Conservation (phyloP, 37 sponge, comb jelly and placozoan genomes). For the Axinella damicornis region DNA sequence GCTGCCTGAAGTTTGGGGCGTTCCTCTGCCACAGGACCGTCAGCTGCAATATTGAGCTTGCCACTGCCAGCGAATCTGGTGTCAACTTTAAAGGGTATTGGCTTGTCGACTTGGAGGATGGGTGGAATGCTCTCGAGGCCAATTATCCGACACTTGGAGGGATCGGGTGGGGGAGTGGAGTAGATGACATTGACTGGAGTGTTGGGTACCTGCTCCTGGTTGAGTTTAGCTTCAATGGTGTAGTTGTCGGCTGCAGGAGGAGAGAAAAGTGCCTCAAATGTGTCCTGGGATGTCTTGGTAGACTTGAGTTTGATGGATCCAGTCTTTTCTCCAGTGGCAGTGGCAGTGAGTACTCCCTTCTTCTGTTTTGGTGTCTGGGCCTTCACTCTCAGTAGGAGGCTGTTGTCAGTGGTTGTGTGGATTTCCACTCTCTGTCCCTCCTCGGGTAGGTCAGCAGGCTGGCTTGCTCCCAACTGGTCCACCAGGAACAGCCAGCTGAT, state of each 20-base stretch:
- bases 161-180: slow-evolving; percentile 15
- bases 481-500: slow-evolving; percentile 23
- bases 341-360: slow-evolving; percentile 3
- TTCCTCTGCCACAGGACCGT: slow-evolving; percentile 21
- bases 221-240: slow-evolving; percentile 19
- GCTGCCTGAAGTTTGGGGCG: slow-evolving; percentile 1
- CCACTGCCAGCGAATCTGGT: slow-evolving; percentile 64
- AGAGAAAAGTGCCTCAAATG: slow-evolving; percentile 42
- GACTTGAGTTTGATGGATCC: slow-evolving; percentile 39
- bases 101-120: slow-evolving; percentile 1
- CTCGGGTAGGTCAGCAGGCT: background rate
- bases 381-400: slow-evolving; percentile 10
- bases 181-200: slow-evolving; percentile 58
- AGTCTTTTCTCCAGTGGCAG: slow-evolving; percentile 31
- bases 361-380: slow-evolving; percentile 12
- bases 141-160: slow-evolving; percentile 10
- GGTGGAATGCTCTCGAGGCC: background rate
- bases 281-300: slow-evolving; percentile 6
- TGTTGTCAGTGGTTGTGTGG: slow-evolving; percentile 15
- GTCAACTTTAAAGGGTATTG: slow-evolving; percentile 36
- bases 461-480: background rate
- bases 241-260: slow-evolving; percentile 44
- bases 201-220: slow-evolving; percentile 40
- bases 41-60: slow-evolving; percentile 41
- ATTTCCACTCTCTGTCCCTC: slow-evolving; percentile 18